Conservation (phyloP, 2,888 invertebrate species). For the Patella depressa region DNA sequence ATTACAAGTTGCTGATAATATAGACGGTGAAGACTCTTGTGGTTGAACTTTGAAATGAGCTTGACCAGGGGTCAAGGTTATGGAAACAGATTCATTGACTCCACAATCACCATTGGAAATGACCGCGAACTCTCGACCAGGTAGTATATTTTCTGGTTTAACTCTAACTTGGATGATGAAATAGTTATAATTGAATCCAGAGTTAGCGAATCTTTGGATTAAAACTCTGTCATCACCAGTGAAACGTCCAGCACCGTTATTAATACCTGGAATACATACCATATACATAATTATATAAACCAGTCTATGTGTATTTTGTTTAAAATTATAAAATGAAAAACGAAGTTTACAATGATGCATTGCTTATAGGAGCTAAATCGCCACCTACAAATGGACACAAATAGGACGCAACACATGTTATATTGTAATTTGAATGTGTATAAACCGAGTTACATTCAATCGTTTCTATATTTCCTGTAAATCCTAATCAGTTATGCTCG, state of each 20-base stretch:
- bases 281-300: no score
- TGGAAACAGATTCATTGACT: slow-evolving; percentile 27
- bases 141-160: neutral
- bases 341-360: no score
- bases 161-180: slow-evolving; percentile 30
- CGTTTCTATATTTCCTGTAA: no score
- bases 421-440: no score
- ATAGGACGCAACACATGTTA: no score
- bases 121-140: slow-evolving; percentile 23
- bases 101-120: slow-evolving; percentile 39
- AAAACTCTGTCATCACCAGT: slow-evolving; percentile 27
- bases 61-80: slow-evolving; percentile 23
- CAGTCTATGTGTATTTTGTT: no score
- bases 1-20: neutral
- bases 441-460: no score
- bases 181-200: slow-evolving; percentile 35
- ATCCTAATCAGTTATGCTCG: no score
- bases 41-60: neutral
- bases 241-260: slow-evolving; percentile 15
- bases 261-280: neutral
- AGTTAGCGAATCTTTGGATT: slow-evolving; percentile 30
- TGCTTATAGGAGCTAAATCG: no score
- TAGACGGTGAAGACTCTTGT: neutral
- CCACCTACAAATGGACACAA: no score
- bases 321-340: no score